A percentile compares a stretch with the other conserved stretches of the same genome.
phyloP scores from a whole-genome alignment of 1,140 invertebrate genomes.

The Goniozus legneri region DNA sequence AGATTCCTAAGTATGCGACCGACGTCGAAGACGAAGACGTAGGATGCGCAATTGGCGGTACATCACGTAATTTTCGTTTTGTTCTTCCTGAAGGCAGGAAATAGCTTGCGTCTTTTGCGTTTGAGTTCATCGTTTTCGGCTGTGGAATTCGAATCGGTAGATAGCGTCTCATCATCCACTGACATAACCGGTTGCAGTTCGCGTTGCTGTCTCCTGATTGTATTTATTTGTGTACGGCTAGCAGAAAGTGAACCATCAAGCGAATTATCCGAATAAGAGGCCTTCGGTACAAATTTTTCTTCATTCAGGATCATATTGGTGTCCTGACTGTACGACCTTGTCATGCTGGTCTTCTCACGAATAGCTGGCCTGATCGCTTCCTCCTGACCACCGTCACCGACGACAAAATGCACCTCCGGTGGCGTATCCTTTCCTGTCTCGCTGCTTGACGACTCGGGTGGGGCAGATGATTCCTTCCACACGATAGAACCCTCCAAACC shows the following conservation, averaged over 20 bases:
- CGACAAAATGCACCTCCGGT: conserved; percentile 40
- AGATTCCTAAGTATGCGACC: too few relatives aligned
- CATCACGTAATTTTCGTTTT: conserved; percentile 51
- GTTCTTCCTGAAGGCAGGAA: conserved; percentile 48
- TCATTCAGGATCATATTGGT: conserved; percentile 38
- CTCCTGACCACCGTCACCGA: conserved; percentile 33
- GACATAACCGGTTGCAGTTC: conserved; percentile 41
- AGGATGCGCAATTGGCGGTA: too few relatives aligned
- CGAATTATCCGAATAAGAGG: conserved; percentile 54
- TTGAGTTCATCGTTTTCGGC: conserved; percentile 52
- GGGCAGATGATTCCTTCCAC: conserved; percentile 51
- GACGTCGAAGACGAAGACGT: too few relatives aligned
- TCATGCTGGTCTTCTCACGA: conserved; percentile 17
- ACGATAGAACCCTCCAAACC: conserved; percentile 34
- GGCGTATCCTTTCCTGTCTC: conserved; percentile 49
- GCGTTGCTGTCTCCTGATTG: conserved; percentile 25
- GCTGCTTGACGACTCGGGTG: conserved; percentile 50
- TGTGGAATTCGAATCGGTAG: conserved; percentile 57
- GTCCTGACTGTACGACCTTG: conserved; percentile 46
- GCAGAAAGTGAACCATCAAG: conserved; percentile 29
- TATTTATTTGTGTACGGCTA: background rate
- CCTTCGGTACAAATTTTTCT: conserved; percentile 43
- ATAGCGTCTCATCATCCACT: conserved; percentile 52
- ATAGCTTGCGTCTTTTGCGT: conserved; percentile 47
- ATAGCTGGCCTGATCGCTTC: conserved; percentile 6